Evolutionary conservation across 2,113 vertebrate genomes (phyloP), one percentile per base, ranked within the genome.

Genomic region (Trogon surrucura): DNA sequence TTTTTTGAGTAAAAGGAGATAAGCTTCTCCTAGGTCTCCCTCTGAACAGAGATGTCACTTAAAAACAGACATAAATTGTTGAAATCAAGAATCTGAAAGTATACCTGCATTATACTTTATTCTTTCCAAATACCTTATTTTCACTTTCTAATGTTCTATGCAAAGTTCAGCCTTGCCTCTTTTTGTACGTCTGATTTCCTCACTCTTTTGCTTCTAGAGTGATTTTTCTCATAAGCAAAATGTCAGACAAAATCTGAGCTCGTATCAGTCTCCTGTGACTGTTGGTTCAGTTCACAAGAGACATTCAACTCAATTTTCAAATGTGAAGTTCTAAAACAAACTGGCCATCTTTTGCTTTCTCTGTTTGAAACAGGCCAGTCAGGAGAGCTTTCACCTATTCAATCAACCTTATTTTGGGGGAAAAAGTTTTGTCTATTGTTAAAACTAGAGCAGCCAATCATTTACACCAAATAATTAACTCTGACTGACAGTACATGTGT

Each of bases 381-480:
- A 48, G 23, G 38, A 51, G 25, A 23, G 2, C 8, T 62, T 44
- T 61, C 3, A 13, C 6, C 1, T 54, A 16, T 45, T 22, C 13
- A 54, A 20, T 53, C 8, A 78, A 1, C 4, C 61, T 27, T 41
- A 41, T 44, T 36, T 12, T 79, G 5, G 0, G 26, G 18, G 6
- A 3, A 1, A 57, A 45, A 5, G 0, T 41, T 80, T 3, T 38
- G 2, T 23, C 6, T 34, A 12, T 5, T 22, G 6, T 56, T 27
- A 72, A 81, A 85, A 81, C 11, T 56, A 36, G 7, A 58, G 7
- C 8, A 67, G 5, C 2, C 26, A 69, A 8, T 15, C 2, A 0
- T 53, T 89, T 53, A 36, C 0, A 6, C 4, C 25, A 48, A 79
- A 56, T 71, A 45, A 69, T 64, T 81, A 7, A 2, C 9, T 36